Percentiles rank a stretch among this genome's conserved stretches.
phyloP scores from a whole-genome alignment of 2,113 vertebrate genomes.

The Serilophus lunatus region DNA sequence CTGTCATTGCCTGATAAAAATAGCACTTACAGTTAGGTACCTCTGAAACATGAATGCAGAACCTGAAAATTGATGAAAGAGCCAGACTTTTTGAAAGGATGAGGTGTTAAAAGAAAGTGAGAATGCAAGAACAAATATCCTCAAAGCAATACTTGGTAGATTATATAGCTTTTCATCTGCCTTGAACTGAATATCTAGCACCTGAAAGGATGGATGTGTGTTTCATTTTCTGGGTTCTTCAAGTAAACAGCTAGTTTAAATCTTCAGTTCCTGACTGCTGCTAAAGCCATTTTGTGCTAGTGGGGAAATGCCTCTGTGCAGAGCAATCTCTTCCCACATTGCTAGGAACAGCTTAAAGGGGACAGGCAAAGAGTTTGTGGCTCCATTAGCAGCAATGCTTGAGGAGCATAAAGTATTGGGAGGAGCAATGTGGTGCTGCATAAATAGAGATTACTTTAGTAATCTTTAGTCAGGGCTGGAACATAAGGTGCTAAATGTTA shows the following conservation, averaged over 20 bases:
- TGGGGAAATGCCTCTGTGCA: not conserved
- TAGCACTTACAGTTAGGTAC: not conserved
- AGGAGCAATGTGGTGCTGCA: not conserved
- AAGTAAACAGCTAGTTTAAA: not conserved
- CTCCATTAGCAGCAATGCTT: not conserved
- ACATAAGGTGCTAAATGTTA: not conserved
- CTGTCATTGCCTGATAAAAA: not conserved
- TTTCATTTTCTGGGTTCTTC: not conserved
- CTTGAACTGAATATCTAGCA: not conserved
- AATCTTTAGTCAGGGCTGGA: not conserved
- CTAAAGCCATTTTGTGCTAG: not conserved
- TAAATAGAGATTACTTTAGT: not conserved
- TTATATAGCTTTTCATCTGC: not conserved
- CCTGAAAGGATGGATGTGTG: not conserved
- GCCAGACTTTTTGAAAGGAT: not conserved
- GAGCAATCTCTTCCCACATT: rapidly evolving
- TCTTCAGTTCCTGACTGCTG: not conserved
- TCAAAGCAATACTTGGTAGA: not conserved
- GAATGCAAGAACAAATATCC: not conserved
- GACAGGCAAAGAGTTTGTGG: not conserved
- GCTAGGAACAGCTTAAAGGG: not conserved
- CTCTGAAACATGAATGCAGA: not conserved
- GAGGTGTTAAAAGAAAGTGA: not conserved
- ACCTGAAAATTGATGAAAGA: not conserved
- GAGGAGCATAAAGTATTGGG: not conserved